These are phyloP conservation scores for Struthio camelus DNA, from an alignment of 2,113 vertebrate species.

Conservation along the genomic window DNA sequence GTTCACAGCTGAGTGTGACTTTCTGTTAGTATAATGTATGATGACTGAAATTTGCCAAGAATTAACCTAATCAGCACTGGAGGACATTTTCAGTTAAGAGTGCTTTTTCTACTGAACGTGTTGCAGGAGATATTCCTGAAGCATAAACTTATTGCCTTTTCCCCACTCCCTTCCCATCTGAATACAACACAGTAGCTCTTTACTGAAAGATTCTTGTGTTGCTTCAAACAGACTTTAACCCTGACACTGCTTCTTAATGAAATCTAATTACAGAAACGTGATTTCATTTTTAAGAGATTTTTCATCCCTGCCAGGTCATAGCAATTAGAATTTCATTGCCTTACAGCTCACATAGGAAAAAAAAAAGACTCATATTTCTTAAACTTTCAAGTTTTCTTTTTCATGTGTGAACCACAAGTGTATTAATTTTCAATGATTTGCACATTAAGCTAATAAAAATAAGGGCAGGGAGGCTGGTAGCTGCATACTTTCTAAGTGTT, in stretches of 20 bases:
- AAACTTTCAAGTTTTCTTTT: neutral
- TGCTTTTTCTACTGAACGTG: neutral
- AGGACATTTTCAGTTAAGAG: neutral
- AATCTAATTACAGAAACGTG: slow-evolving; percentile 8
- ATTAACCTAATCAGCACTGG: neutral
- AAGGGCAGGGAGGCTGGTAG: neutral
- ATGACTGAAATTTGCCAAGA: neutral
- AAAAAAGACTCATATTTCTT: neutral
- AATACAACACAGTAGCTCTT: neutral
- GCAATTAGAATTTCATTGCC: neutral
- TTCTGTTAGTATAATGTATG: neutral
- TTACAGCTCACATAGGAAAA: neutral
- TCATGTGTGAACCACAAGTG: neutral
- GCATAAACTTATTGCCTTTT: neutral
- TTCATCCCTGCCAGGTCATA: neutral
- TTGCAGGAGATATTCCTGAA: neutral
- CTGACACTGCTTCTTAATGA: slow-evolving; percentile 13
- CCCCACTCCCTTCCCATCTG: neutral
- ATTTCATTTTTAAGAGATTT: neutral
- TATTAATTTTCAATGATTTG: neutral
- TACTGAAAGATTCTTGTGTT: neutral
- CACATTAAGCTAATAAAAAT: neutral
- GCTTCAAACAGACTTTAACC: neutral
- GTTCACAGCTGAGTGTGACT: neutral
- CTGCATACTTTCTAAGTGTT: neutral